A percentile compares a stretch with the other conserved stretches of the same genome.
These are phyloP conservation scores for Malurus cyaneus DNA, from an alignment of 2,113 vertebrate genomes.

Conservation along the genomic window DNA sequence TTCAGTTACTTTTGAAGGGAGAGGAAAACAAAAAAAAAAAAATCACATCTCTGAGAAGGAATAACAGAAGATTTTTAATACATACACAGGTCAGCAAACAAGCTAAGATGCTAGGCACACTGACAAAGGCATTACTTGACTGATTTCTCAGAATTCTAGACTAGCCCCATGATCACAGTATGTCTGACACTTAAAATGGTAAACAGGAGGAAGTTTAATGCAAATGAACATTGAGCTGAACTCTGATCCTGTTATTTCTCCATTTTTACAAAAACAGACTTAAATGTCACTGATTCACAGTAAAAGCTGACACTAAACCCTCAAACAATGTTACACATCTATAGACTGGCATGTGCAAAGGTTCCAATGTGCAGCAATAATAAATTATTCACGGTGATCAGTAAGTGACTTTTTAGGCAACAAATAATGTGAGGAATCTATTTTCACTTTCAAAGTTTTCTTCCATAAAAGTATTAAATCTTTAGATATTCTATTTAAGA, in stretches of 20 bases:
- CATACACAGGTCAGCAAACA: not conserved
- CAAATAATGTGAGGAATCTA: not conserved
- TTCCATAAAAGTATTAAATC: not conserved
- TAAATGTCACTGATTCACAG: not conserved
- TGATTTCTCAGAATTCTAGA: not conserved
- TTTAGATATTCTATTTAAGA: not conserved
- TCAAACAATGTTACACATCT: not conserved
- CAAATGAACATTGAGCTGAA: not conserved
- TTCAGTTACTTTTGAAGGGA: not conserved
- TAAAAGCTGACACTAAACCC: not conserved
- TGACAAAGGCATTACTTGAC: not conserved
- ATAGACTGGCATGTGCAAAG: not conserved
- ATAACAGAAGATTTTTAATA: not conserved
- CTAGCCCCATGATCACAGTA: fast-evolving
- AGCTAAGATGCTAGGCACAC: not conserved
- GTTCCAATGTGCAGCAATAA: not conserved
- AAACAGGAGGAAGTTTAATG: not conserved
- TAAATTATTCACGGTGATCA: not conserved
- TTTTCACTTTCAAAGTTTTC: not conserved
- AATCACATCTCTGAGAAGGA: not conserved
- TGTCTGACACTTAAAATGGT: not conserved
- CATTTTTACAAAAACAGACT: not conserved
- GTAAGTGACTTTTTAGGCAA: not conserved
- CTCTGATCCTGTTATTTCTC: not conserved
- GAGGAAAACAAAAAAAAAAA: not conserved